Conservation (phyloP, 2,888 invertebrate genomes). For the Quadroppia sp. region DNA sequence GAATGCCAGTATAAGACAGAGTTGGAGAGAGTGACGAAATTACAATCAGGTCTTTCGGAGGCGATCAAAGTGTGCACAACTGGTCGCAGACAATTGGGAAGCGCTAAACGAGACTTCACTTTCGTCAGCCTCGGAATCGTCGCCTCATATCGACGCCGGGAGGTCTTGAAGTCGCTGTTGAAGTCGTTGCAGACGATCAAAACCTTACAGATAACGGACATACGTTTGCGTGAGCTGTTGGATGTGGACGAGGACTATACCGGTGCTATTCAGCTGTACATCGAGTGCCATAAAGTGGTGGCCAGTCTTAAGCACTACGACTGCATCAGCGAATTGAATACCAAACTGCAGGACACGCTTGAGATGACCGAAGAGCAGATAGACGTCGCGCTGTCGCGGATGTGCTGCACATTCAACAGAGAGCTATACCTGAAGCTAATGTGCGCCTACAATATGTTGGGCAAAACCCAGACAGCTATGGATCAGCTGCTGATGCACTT, state of each 20-base stretch:
- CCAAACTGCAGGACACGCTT: slow-evolving; percentile 82
- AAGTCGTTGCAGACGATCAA: slow-evolving; percentile 74
- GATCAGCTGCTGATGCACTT: slow-evolving; percentile 94
- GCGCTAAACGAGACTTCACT: slow-evolving; percentile 75
- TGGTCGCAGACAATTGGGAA: slow-evolving; percentile 56
- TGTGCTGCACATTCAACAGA: slow-evolving; percentile 54
- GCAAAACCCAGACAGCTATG: slow-evolving; percentile 86
- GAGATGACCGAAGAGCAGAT: slow-evolving; percentile 85
- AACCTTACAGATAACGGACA: slow-evolving; percentile 77
- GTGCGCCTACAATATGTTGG: slow-evolving; percentile 78
- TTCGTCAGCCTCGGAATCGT: slow-evolving; percentile 80
- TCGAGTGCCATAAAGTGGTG: slow-evolving; percentile 82
- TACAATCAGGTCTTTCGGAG: slow-evolving; percentile 66
- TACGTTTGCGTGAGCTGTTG: slow-evolving; percentile 72
- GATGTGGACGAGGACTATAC: slow-evolving; percentile 74
- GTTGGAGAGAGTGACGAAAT: slow-evolving; percentile 68
- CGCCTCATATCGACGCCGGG: slow-evolving; percentile 83
- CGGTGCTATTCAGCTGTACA: slow-evolving; percentile 79
- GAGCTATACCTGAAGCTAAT: slow-evolving; percentile 74
- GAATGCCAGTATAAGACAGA: slow-evolving; percentile 80
- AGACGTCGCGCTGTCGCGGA: slow-evolving; percentile 76
- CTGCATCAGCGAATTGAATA: slow-evolving; percentile 77
- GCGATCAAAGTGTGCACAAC: slow-evolving; percentile 67
- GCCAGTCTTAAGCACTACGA: slow-evolving; percentile 77
- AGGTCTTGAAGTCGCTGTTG: slow-evolving; percentile 72